Base-by-base conservation (phyloP, 2,888 invertebrate genomes). In the Amaurobius ferox region DNA sequence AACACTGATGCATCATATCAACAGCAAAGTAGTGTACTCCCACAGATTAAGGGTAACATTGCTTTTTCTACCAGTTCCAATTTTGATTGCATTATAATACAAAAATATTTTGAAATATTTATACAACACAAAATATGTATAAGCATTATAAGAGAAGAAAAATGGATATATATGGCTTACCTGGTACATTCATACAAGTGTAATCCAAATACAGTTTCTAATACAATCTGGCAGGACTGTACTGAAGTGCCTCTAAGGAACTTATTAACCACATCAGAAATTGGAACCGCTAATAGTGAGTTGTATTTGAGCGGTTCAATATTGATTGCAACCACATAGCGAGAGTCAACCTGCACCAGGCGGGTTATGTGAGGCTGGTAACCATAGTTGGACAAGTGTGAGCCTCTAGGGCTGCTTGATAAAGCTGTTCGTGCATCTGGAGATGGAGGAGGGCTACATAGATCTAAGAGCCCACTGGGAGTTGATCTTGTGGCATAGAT, bases 131-230 rank as follows among this genome's bases (percentile, higher is more conserved):
- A n/a, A n/a, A n/a, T n/a, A n/a, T n/a, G n/a, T n/a, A n/a, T n/a
- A n/a, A n/a, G n/a, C n/a, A n/a, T n/a, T n/a, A n/a, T n/a, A n/a
- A n/a, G n/a, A n/a, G n/a, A n/a, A n/a, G n/a, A n/a, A n/a, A n/a
- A n/a, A n/a, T n/a, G n/a, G n/a, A n/a, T n/a, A n/a, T n/a, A n/a
- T n/a, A n/a, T 67, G 26, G 23, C 94, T 94, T 90, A 96, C 96
- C 94, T 93, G 92, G 96, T 96, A 89, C 96, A 96, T 90, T 95
- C 94, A 92, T 95, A 96, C 40, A 97, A 93, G 89, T 95, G 95
- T 89, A 96, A 93, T 74, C 94, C 94, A 64, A 96, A 93, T 73
- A 96, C 95, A 90, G 96, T 95, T 44, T 92, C 92, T 85, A 97
- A 94, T 90, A 96, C 94, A 89, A 95, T 94, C 90, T 95, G 94